Percentiles rank a stretch among this genome's conserved stretches.
phyloP scores from a whole-genome alignment of 2,888 invertebrate genomes.

The Drosophila putrida region DNA sequence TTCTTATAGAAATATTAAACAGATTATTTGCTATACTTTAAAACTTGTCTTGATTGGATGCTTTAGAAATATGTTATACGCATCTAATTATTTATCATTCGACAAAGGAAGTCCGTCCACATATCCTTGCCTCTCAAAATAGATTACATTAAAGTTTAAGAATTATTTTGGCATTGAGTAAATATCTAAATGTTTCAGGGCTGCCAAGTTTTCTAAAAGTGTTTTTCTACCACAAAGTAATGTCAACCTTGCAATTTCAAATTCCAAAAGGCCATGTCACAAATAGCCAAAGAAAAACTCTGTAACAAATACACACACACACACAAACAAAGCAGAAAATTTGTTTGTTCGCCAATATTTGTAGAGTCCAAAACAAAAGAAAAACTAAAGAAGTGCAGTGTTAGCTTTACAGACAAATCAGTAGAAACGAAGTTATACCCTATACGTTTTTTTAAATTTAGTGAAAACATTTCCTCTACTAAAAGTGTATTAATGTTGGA shows the following conservation, averaged over 20 bases:
- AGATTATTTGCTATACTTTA: no score
- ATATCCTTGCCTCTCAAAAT: no score
- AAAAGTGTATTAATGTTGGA: no score
- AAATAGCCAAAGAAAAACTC: constrained; percentile 32
- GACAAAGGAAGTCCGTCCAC: no score
- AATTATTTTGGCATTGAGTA: constrained; percentile 5
- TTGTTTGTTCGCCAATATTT: constrained; percentile 44
- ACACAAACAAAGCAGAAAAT: constrained; percentile 12
- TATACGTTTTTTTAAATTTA: neutral
- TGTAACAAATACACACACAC: constrained; percentile 10
- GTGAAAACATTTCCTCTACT: no score
- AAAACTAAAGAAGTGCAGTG: constrained; percentile 1
- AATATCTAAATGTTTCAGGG: constrained; percentile 20
- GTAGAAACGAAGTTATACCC: constrained; percentile 1
- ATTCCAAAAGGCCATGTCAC: constrained; percentile 19
- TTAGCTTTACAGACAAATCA: no score
- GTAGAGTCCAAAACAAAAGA: constrained; percentile 4
- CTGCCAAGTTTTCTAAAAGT: constrained; percentile 19
- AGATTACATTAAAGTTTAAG: neutral
- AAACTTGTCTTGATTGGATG: neutral
- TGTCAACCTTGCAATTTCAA: constrained; percentile 33
- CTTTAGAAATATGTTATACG: neutral
- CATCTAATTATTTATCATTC: neutral
- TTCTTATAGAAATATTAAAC: neutral
- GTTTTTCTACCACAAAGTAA: constrained; percentile 18